Conservation (phyloP, 2,113 vertebrate species). For the Thermophis baileyi region DNA sequence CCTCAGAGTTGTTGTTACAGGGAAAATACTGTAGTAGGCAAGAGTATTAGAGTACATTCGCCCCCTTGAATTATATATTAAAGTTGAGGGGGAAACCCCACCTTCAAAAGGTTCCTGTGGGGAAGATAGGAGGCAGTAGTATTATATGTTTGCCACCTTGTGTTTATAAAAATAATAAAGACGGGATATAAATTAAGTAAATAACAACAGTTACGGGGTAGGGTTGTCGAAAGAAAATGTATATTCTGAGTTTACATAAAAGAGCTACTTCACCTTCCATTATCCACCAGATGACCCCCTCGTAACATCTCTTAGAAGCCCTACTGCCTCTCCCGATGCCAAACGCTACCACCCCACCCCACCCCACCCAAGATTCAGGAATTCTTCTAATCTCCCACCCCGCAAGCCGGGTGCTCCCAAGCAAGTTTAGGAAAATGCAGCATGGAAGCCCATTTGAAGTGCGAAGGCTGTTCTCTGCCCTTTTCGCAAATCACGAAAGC, state of each 20-base stretch:
- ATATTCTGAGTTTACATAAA: background rate
- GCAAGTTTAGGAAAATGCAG: background rate
- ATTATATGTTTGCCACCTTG: background rate
- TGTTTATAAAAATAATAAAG: background rate
- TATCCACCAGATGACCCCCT: background rate
- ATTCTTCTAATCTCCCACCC: background rate
- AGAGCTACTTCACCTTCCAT: background rate
- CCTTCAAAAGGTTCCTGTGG: background rate
- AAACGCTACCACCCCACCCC: background rate
- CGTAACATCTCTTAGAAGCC: background rate
- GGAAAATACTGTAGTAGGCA: background rate
- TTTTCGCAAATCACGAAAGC: background rate
- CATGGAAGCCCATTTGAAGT: background rate
- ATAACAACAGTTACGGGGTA: background rate
- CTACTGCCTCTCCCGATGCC: background rate
- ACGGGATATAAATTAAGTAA: background rate
- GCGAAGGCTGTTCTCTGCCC: background rate
- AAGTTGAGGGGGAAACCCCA: background rate
- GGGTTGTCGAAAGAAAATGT: background rate
- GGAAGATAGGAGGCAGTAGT: background rate
- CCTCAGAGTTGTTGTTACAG: background rate
- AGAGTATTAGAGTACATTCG: background rate
- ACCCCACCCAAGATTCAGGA: background rate
- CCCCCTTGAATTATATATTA: too few relatives aligned
- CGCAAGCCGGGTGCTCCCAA: background rate